These are phyloP conservation scores for Bombus turneri DNA, from an alignment of 1,140 invertebrate species.

Conservation along the genomic window DNA sequence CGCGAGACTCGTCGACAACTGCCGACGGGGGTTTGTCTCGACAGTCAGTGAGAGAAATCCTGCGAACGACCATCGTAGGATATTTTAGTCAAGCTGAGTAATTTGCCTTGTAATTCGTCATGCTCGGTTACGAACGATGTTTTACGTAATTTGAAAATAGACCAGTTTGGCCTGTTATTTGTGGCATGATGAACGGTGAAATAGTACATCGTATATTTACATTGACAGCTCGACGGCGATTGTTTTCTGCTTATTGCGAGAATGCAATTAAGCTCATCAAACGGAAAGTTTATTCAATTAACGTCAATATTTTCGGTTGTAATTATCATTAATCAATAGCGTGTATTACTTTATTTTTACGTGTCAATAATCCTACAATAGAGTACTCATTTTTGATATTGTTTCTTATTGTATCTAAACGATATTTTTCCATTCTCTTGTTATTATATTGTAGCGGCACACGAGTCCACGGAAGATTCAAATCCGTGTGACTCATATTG, in stretches of 20 bases:
- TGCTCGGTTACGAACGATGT: neutral
- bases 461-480: too few relatives aligned
- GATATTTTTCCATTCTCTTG: too few relatives aligned
- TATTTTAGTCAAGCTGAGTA: neutral
- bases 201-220: too few relatives aligned
- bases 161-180: too few relatives aligned
- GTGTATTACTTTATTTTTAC: neutral
- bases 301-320: neutral
- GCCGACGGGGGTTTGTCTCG: too few relatives aligned
- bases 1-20: conserved; percentile 12
- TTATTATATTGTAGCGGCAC: too few relatives aligned
- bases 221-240: too few relatives aligned
- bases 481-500: too few relatives aligned
- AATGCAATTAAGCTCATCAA: neutral
- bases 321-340: neutral
- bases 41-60: neutral
- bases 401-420: neutral
- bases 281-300: neutral
- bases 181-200: too few relatives aligned
- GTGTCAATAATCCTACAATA: neutral
- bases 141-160: too few relatives aligned
- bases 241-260: neutral
- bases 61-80: neutral
- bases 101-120: neutral
- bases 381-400: too few relatives aligned